Evolutionary conservation across 2,888 invertebrate genomes (phyloP).

Genomic region (Saturnia japonica): DNA sequence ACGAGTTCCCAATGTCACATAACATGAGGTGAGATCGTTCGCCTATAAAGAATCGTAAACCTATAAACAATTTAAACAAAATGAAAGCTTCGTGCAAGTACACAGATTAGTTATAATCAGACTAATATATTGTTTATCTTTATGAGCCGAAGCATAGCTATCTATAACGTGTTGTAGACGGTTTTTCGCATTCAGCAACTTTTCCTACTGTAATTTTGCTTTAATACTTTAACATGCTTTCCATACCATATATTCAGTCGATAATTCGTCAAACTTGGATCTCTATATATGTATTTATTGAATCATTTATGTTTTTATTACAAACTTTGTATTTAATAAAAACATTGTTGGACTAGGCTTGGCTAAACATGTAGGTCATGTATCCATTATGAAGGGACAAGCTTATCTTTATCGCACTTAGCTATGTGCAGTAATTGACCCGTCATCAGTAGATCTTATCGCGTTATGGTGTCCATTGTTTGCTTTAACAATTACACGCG

Average conservation of each 20-base stretch:
- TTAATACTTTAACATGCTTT: not conserved
- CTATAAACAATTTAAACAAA: too few species aligned
- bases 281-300: not conserved
- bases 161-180: not conserved
- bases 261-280: not conserved
- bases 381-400: conserved; percentile 14
- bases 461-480: conserved; percentile 37
- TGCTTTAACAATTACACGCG: conserved; percentile 33
- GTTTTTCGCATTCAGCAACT: not conserved
- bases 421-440: conserved; percentile 36
- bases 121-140: not conserved
- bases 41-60: too few species aligned
- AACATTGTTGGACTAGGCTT: conserved; percentile 15
- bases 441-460: conserved; percentile 40
- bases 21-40: too few species aligned
- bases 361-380: conserved; percentile 20
- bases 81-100: too few species aligned
- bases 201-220: not conserved
- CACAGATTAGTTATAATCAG: not conserved
- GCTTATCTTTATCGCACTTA: conserved; percentile 28
- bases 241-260: not conserved
- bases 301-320: not conserved
- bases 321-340: conserved; percentile 3
- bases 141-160: not conserved
- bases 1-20: too few species aligned